These are phyloP conservation scores for Drosophila obscura DNA, from an alignment of 1,140 invertebrate species.

Conservation along the genomic window DNA sequence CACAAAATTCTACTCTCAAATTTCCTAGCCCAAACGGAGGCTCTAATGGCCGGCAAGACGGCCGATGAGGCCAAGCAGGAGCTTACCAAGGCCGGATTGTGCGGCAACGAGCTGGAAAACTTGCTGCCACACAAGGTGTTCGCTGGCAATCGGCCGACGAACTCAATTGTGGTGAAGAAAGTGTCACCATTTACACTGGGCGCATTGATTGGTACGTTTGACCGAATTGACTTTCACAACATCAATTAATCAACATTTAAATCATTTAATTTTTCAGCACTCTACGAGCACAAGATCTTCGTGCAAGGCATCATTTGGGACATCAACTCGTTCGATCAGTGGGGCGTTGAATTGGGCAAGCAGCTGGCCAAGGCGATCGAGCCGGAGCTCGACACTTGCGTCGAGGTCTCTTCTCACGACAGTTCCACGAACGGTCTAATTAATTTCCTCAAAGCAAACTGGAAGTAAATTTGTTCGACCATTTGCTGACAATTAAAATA, in stretches of 20 bases:
- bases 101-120: constrained; percentile 89
- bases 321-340: constrained; percentile 99
- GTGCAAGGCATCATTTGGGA: constrained; percentile 99
- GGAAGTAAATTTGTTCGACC: constrained; percentile 67
- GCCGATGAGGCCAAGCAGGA: constrained; percentile 90
- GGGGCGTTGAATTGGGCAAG: constrained; percentile 99
- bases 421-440: constrained; percentile 97
- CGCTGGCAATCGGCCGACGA: constrained; percentile 98
- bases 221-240: background rate
- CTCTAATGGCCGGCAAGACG: constrained; percentile 96
- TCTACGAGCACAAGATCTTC: constrained; percentile 99
- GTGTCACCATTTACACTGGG: constrained; percentile 97
- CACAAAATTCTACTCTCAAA: constrained; percentile 97
- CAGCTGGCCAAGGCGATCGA: constrained; percentile 99
- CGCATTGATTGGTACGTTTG: constrained; percentile 94
- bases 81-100: constrained; percentile 89
- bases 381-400: constrained; percentile 91
- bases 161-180: constrained; percentile 97
- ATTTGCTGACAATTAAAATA: constrained; percentile 52
- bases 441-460: constrained; percentile 93
- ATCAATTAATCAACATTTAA: constrained; percentile 24
- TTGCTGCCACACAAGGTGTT: constrained; percentile 99
- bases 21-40: constrained; percentile 99
- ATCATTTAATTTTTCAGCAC: constrained; percentile 87
- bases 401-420: constrained; percentile 90